Conservation (phyloP, 2,797 vertebrate species). For the Channa striata region DNA sequence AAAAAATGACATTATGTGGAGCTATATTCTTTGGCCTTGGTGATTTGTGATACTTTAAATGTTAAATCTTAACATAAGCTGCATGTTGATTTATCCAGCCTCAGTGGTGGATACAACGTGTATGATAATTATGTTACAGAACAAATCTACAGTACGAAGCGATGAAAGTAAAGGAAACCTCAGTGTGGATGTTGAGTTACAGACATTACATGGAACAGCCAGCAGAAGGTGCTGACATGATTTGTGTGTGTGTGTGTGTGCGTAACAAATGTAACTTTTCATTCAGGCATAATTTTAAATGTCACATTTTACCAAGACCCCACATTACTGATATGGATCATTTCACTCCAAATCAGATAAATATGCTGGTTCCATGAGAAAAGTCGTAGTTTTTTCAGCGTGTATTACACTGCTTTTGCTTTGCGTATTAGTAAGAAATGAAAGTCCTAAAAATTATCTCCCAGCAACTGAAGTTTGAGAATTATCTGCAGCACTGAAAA, state of each 20-base stretch:
- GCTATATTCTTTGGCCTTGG: slow-evolving; percentile 51
- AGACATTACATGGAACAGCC: slow-evolving; percentile 70
- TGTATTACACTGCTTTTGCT: slow-evolving; percentile 37
- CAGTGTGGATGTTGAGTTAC: slow-evolving; percentile 10
- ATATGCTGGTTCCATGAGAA: slow-evolving; percentile 56
- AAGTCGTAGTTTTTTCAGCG: slow-evolving; percentile 9
- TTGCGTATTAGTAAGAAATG: slow-evolving; percentile 5
- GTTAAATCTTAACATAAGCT: not conserved
- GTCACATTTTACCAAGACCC: not conserved
- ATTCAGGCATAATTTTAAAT: slow-evolving; percentile 13
- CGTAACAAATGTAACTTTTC: too few relatives aligned
- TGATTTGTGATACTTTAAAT: slow-evolving; percentile 10
- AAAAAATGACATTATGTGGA: not conserved
- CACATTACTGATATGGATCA: not conserved
- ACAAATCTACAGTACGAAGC: slow-evolving; percentile 7
- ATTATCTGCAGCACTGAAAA: not conserved
- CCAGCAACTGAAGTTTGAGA: not conserved
- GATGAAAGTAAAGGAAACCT: slow-evolving; percentile 43
- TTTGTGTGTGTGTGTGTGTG: not conserved
- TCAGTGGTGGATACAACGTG: not conserved
- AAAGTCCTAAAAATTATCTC: slow-evolving; percentile 1
- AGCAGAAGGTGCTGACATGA: slow-evolving; percentile 67
- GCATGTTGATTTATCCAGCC: not conserved
- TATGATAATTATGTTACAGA: not conserved
- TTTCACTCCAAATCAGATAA: slow-evolving; percentile 32